These are phyloP conservation scores for Formica selysi DNA, from an alignment of 1,140 invertebrate genomes.

Conservation along the genomic window DNA sequence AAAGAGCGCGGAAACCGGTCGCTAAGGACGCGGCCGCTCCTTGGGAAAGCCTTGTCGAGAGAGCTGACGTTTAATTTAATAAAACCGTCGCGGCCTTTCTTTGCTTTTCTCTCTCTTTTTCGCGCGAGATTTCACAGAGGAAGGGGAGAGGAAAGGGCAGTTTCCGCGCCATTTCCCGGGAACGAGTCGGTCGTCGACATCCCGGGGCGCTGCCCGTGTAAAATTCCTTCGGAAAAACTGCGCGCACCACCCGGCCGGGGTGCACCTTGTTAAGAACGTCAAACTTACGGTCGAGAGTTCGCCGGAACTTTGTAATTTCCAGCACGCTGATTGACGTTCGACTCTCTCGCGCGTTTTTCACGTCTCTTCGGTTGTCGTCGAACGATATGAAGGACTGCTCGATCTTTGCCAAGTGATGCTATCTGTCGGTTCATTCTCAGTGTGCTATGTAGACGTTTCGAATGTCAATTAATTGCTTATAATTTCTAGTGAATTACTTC, in stretches of 20 bases:
- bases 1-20: constrained; percentile 56
- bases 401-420: neutral
- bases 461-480: constrained; percentile 45
- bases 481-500: constrained; percentile 9
- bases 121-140: constrained; percentile 10
- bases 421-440: neutral
- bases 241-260: constrained; percentile 12
- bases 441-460: neutral
- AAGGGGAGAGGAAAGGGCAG: neutral
- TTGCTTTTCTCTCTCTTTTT: constrained; percentile 29
- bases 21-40: constrained; percentile 56
- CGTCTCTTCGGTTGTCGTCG: neutral
- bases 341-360: constrained; percentile 10
- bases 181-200: constrained; percentile 10
- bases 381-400: neutral
- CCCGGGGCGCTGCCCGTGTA: constrained; percentile 47
- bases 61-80: constrained; percentile 76
- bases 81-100: constrained; percentile 66
- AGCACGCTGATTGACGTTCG: constrained; percentile 35
- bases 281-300: constrained; percentile 64
- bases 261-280: constrained; percentile 69
- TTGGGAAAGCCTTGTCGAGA: constrained; percentile 68
- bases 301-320: constrained; percentile 64
- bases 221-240: constrained; percentile 72
- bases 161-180: constrained; percentile 69